Conservation (phyloP, 2,113 vertebrate genomes). For the Reinhardtius hippoglossoides region DNA sequence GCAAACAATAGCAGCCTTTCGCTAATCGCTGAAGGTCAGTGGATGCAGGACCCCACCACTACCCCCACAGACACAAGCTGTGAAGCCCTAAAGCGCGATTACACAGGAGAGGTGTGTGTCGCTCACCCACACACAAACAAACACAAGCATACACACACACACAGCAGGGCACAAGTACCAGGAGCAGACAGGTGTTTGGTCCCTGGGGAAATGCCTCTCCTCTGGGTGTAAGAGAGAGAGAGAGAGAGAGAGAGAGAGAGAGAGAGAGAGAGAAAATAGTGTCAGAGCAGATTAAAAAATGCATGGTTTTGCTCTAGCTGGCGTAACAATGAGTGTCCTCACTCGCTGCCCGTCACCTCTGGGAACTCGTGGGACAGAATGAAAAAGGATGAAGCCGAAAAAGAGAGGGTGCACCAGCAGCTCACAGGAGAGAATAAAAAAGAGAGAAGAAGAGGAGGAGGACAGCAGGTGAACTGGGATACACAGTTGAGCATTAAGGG, state of each 20-base stretch:
- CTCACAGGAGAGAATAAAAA: constrained; percentile 1
- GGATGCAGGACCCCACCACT: constrained; percentile 9
- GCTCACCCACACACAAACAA: constrained; percentile 7
- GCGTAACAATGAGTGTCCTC: constrained; percentile 70
- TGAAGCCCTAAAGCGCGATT: constrained; percentile 27
- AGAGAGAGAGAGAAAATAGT: not conserved
- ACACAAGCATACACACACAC: not conserved
- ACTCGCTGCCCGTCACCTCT: constrained; percentile 72
- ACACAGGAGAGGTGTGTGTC: constrained; percentile 30
- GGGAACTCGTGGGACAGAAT: constrained; percentile 46
- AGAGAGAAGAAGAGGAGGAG: not conserved
- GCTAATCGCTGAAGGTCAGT: constrained; percentile 61
- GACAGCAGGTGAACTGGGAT: constrained; percentile 8
- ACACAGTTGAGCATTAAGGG: constrained; percentile 1
- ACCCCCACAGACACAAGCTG: constrained; percentile 3
- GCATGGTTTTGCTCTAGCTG: constrained; percentile 61
- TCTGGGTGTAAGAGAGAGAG: constrained; percentile 11
- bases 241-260: not conserved
- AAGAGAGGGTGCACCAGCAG: not conserved
- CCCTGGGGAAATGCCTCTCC: constrained; percentile 55
- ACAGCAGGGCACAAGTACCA: not conserved
- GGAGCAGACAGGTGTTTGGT: constrained; percentile 35
- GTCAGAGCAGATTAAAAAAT: constrained; percentile 73
- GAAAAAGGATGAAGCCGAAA: not conserved
- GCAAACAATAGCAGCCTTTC: constrained; percentile 13